Conservation (phyloP, 1,140 invertebrate genomes). For the Agrypnia vestita region DNA sequence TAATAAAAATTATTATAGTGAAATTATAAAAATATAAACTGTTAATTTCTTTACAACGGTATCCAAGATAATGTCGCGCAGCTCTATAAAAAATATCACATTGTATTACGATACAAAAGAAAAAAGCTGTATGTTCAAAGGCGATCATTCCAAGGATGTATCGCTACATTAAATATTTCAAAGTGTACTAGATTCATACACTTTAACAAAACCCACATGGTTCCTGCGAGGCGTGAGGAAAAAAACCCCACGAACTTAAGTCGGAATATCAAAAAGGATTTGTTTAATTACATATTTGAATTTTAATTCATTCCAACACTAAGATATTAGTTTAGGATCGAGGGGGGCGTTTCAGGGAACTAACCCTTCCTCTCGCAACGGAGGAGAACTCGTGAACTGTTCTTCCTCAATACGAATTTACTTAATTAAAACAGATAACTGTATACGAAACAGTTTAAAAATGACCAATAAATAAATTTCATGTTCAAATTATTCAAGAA, state of each 20-base stretch:
- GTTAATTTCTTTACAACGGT: no score
- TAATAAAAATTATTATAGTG: neutral
- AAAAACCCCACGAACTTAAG: neutral
- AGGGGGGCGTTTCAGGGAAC: constrained; percentile 28
- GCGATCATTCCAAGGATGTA: no score
- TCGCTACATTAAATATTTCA: no score
- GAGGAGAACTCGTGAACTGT: neutral
- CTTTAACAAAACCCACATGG: no score
- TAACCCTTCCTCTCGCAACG: constrained; percentile 7
- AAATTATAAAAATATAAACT: neutral
- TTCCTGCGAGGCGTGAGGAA: no score
- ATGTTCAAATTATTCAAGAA: no score
- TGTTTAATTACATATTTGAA: constrained; percentile 46
- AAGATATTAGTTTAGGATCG: constrained; percentile 48
- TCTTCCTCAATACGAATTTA: neutral
- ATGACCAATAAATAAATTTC: no score
- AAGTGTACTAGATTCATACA: no score
- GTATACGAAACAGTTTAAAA: neutral
- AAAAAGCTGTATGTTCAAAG: no score
- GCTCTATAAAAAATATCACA: no score
- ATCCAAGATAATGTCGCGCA: no score
- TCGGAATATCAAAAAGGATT: constrained; percentile 34
- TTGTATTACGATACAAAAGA: no score
- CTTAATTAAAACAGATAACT: constrained; percentile 22
- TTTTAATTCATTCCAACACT: constrained; percentile 46